A percentile compares a stretch with the other conserved stretches of the same genome.
Conservation (phyloP, 92 coral and sea anemone species). For the Meandrina meandrites region DNA sequence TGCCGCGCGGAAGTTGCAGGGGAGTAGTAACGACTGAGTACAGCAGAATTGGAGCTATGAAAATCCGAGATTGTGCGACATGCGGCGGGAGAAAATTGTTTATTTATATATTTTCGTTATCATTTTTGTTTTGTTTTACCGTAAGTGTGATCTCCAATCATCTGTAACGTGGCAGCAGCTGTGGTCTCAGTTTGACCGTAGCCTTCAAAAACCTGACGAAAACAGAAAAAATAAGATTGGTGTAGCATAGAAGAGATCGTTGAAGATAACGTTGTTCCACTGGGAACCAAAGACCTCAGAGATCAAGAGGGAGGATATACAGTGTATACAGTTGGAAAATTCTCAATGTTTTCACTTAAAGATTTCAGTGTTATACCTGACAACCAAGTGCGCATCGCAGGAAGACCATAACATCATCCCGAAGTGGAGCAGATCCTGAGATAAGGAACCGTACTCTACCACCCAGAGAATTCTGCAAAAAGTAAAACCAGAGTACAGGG, state of each 20-base stretch:
- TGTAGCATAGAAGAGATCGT: too few species aligned
- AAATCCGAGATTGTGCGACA: too few species aligned
- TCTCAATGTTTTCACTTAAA: too few species aligned
- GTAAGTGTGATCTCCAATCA: constrained; percentile 84
- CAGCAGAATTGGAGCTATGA: too few species aligned
- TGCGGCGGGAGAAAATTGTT: not conserved
- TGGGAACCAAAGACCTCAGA: too few species aligned
- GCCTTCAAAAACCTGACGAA: constrained; percentile 81
- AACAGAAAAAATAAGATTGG: not conserved
- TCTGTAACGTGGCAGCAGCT: constrained; percentile 86
- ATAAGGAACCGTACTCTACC: constrained; percentile 90
- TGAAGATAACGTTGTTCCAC: too few species aligned
- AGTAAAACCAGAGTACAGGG: not conserved
- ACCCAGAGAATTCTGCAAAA: constrained; percentile 79
- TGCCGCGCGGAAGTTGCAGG: too few species aligned
- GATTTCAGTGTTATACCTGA: too few species aligned
- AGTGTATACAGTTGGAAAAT: too few species aligned
- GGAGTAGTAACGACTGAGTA: too few species aligned
- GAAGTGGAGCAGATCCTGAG: constrained; percentile 93
- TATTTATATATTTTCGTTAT: too few species aligned
- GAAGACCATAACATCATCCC: constrained; percentile 94
- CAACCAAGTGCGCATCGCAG: constrained; percentile 93
- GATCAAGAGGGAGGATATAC: too few species aligned
- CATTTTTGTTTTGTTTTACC: constrained; percentile 48
- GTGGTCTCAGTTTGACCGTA: constrained; percentile 96